A percentile compares a stretch with the other conserved stretches of the same genome.
Conservation (phyloP, 2,113 vertebrate genomes). For the Petaurus breviceps region DNA sequence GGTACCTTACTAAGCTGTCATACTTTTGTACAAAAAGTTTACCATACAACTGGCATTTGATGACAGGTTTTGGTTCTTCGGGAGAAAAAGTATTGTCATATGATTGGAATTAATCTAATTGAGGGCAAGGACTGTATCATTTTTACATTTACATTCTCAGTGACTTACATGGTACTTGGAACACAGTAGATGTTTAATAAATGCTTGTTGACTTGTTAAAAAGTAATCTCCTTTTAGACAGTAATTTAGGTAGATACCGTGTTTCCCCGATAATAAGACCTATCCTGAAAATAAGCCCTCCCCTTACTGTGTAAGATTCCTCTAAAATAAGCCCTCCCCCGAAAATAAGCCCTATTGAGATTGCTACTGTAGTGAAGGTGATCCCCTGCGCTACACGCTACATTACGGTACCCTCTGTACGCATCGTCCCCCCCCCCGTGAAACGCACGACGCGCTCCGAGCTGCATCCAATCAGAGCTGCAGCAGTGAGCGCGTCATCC, state of each 20-base stretch:
- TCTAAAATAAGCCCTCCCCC: too few relatives aligned
- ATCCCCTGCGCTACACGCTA: too few relatives aligned
- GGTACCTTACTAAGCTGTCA: not conserved
- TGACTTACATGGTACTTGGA: not conserved
- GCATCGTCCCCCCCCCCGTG: too few relatives aligned
- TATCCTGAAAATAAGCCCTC: too few relatives aligned
- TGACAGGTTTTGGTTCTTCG: not conserved
- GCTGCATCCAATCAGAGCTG: too few relatives aligned
- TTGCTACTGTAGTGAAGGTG: too few relatives aligned
- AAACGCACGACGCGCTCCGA: too few relatives aligned
- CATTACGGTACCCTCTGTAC: too few relatives aligned
- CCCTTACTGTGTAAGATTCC: too few relatives aligned
- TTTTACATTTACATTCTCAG: not conserved
- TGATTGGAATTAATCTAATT: not conserved
- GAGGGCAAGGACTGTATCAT: not conserved
- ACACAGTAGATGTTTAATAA: not conserved
- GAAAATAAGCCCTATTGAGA: too few relatives aligned
- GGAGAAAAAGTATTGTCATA: not conserved
- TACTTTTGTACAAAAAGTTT: not conserved
- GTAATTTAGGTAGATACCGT: not conserved
- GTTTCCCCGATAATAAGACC: too few relatives aligned
- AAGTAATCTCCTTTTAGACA: not conserved
- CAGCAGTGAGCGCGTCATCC: too few relatives aligned
- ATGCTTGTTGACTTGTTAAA: not conserved
- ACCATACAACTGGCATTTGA: not conserved